Evolutionary conservation across 2,888 invertebrate genomes (phyloP).

Genomic region (Pristionchus japonicus): DNA sequence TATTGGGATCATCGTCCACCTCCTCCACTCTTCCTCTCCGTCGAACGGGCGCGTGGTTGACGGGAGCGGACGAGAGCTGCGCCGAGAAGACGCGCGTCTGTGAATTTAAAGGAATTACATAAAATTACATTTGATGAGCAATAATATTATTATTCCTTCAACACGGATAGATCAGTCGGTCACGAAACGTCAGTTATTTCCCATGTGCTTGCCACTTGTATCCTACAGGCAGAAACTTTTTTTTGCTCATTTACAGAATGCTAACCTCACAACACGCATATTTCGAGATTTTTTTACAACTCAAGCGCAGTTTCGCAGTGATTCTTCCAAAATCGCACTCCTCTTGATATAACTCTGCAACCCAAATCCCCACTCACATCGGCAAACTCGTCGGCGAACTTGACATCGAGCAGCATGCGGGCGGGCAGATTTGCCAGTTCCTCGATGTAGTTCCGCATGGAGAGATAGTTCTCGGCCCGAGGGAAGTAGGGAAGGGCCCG

Average conservation of each 20-base stretch:
- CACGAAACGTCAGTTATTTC: too few relatives aligned
- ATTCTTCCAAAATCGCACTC: background rate
- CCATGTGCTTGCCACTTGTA: background rate
- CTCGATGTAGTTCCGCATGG: slow-evolving; percentile 58
- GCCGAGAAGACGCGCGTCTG: slow-evolving; percentile 34
- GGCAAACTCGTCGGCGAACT: slow-evolving; percentile 28
- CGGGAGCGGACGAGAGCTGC: slow-evolving; percentile 1
- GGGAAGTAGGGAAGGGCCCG: slow-evolving; percentile 39
- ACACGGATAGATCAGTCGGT: too few relatives aligned
- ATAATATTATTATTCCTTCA: too few relatives aligned
- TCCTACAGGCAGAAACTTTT: background rate
- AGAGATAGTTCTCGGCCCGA: background rate
- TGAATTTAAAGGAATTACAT: background rate
- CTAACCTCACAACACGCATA: too few relatives aligned
- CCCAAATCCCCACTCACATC: background rate
- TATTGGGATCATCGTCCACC: background rate
- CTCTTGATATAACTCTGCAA: background rate
- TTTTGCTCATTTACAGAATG: too few relatives aligned
- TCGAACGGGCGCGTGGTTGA: background rate
- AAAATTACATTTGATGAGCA: too few relatives aligned
- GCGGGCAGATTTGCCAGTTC: slow-evolving; percentile 62
- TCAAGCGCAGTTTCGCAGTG: background rate
- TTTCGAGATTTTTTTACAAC: too few relatives aligned
- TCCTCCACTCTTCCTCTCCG: background rate
- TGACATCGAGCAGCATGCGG: slow-evolving; percentile 56